Base-by-base conservation (phyloP, 2,888 invertebrate genomes). In the Stenodera caucasica region DNA sequence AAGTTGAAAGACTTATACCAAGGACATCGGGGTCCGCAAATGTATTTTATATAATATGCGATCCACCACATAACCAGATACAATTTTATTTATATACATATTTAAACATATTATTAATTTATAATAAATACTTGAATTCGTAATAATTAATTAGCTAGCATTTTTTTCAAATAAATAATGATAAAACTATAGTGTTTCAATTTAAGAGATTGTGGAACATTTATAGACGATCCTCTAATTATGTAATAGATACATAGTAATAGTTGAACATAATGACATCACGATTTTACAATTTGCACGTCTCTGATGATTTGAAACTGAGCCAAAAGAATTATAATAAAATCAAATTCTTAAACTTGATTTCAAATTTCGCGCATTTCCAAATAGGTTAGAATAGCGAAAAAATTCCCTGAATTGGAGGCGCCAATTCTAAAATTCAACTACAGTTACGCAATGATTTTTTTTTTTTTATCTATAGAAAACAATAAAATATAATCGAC, bases 1-100 rank as follows among this genome's bases (percentile, higher is more conserved):
- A 78, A 81, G 81, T 81, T 81, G 81, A 81, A 81, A 81, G 81
- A 80, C 91, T 9, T 94, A 93, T 0, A 85, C 93, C 30, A 93
- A 95, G 75, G 88, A 92, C 73, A 90, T 95, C 64, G 83, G 85
- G 72, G 87, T 74, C 73, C 71, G 77, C 76, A 75, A 74, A 75
- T 71, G 73, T 76, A 75, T 45, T 45, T 45, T 45, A 45, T 45
- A 45, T 37, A 37, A 21, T 45, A 18, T 21, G 45, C 77, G 77
- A 77, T 77, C 75, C 78, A 77, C 73, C 76, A 68, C 69, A 71
- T 72, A 72, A 73, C 71, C 69, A 72, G 72, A 75, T 70, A 72
- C 73, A 71, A 71, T 74, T 75, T 67, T 67, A 71, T 62, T 65
- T 64, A 67, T 15, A 15, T 8, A 37, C 4, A 33, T 37, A 37